phyloP scores from a whole-genome alignment of 2,888 invertebrate genomes.

The Liopterus haemorrhoidalis region DNA sequence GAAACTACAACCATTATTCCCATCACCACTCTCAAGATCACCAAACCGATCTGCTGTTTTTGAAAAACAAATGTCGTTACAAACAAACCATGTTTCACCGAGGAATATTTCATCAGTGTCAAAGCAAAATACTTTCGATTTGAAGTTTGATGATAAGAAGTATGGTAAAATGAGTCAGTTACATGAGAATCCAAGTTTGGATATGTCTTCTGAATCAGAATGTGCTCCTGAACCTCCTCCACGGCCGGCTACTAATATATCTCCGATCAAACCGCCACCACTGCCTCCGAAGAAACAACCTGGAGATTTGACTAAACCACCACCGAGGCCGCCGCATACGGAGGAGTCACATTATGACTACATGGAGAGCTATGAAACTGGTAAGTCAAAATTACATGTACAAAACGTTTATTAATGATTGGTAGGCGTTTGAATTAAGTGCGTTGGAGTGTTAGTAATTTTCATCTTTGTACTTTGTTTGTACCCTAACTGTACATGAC shows the following conservation, averaged over 20 bases:
- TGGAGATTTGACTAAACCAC: conserved; percentile 56
- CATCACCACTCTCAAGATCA: conserved; percentile 34
- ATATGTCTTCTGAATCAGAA: conserved; percentile 43
- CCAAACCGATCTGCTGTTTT: conserved; percentile 34
- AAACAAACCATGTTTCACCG: conserved; percentile 17
- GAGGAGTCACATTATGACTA: conserved; percentile 53
- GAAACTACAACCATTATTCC: conserved; percentile 31
- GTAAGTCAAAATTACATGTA: too few relatives aligned
- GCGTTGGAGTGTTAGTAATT: too few relatives aligned
- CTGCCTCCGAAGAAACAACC: conserved; percentile 65
- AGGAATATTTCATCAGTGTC: conserved; percentile 28
- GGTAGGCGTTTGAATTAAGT: too few relatives aligned
- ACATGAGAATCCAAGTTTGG: conserved; percentile 42
- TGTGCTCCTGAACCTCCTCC: conserved; percentile 63
- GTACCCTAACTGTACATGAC: too few relatives aligned
- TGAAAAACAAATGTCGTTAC: conserved; percentile 36
- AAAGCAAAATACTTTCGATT: conserved; percentile 46
- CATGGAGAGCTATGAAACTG: conserved; percentile 47
- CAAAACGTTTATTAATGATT: too few relatives aligned
- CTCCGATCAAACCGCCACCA: conserved; percentile 63
- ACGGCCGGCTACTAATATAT: conserved; percentile 56
- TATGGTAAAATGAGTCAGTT: conserved; percentile 31
- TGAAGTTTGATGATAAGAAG: conserved; percentile 28
- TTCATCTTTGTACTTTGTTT: too few relatives aligned
- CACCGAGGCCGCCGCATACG: conserved; percentile 57